Percentiles rank a stretch among this genome's conserved stretches.
Evolutionary conservation across 2,797 vertebrate genomes (phyloP).

Genomic region (Dendrocincla fuliginosa): DNA sequence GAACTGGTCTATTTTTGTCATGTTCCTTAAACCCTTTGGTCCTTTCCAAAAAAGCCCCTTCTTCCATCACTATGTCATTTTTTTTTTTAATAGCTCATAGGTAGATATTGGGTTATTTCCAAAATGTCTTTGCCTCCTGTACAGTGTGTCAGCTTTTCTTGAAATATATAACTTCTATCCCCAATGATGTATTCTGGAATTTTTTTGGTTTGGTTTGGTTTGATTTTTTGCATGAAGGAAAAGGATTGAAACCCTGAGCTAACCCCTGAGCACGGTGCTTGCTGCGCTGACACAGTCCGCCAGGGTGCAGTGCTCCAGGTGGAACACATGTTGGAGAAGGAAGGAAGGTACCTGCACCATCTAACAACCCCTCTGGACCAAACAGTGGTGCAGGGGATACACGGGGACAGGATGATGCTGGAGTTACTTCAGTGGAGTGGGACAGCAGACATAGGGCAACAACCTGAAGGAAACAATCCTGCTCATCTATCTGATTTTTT

Average conservation of each 20-base stretch:
- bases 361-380: neutral
- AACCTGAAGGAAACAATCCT: neutral
- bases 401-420: rapidly evolving
- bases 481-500: neutral
- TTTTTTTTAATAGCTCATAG: neutral
- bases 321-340: neutral
- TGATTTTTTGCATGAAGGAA: neutral
- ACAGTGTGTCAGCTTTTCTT: neutral
- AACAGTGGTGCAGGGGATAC: neutral
- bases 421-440: neutral
- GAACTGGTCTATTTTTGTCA: conserved; percentile 38
- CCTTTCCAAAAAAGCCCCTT: conserved; percentile 29
- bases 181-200: neutral
- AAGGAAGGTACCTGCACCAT: neutral
- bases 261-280: neutral
- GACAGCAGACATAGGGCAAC: neutral
- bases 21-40: conserved; percentile 38
- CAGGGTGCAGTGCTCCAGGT: neutral
- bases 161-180: neutral
- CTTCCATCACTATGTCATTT: conserved; percentile 11
- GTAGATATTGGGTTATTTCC: conserved; percentile 15
- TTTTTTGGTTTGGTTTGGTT: no score
- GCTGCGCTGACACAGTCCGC: neutral
- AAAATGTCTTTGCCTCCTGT: neutral
- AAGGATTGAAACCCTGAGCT: neutral